Conservation (phyloP, 2,888 invertebrate genomes). For the Lepidochrysops patricia region DNA sequence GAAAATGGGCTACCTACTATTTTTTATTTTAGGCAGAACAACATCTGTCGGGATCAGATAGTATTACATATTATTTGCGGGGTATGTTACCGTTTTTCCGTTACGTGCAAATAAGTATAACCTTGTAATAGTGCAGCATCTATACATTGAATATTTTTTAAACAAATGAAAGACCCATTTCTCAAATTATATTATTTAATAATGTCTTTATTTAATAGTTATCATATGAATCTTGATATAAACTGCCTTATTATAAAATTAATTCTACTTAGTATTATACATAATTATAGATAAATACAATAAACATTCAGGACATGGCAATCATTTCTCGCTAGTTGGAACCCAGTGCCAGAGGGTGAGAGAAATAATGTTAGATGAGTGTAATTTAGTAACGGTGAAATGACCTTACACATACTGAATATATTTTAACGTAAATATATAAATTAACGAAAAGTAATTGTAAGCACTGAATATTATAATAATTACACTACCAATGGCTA, state of each 20-base stretch:
- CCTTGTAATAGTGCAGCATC: too few relatives aligned
- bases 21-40: too few relatives aligned
- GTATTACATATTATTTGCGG: too few relatives aligned
- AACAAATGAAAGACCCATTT: slow-evolving; percentile 28
- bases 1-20: too few relatives aligned
- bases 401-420: not conserved
- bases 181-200: slow-evolving; percentile 48
- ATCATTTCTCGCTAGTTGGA: not conserved
- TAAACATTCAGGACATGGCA: slow-evolving; percentile 38
- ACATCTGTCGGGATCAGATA: too few relatives aligned
- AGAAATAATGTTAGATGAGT: not conserved
- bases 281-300: slow-evolving; percentile 35
- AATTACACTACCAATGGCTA: slow-evolving; percentile 14
- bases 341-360: not conserved
- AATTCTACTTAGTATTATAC: slow-evolving; percentile 23
- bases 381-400: not conserved
- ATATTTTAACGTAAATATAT: too few relatives aligned
- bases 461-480: slow-evolving; percentile 13
- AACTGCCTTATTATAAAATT: slow-evolving; percentile 49
- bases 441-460: not conserved
- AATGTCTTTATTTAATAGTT: slow-evolving; percentile 65
- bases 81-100: too few relatives aligned
- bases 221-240: slow-evolving; percentile 63
- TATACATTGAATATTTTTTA: too few relatives aligned
- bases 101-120: too few relatives aligned